phyloP scores from a whole-genome alignment of 2,888 invertebrate species.

The Cephus spinipes region DNA sequence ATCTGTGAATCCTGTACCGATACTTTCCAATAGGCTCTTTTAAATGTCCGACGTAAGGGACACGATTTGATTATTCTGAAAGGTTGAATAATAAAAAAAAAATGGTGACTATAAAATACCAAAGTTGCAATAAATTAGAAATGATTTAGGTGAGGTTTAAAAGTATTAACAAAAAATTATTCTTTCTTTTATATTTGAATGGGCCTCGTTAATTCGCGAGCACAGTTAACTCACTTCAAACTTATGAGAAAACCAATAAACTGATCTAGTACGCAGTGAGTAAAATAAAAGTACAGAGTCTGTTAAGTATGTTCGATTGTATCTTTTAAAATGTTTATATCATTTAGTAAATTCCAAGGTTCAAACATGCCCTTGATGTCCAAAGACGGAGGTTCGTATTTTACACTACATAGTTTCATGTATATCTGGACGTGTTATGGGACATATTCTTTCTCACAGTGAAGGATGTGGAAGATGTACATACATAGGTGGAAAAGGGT shows the following conservation, averaged over 20 bases:
- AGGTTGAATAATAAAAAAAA: not conserved
- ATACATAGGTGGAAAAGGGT: not conserved
- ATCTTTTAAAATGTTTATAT: not conserved
- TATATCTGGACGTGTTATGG: not conserved
- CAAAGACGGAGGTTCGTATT: too few species aligned
- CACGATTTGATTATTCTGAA: not conserved
- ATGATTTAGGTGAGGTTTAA: not conserved
- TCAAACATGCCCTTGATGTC: not conserved
- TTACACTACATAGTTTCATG: not conserved
- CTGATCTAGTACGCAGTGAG: not conserved
- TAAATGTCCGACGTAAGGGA: not conserved
- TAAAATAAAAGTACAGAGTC: not conserved
- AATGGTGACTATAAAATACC: too few species aligned
- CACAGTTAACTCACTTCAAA: not conserved
- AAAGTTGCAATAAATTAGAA: not conserved
- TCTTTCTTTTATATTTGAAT: not conserved
- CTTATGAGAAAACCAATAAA: not conserved
- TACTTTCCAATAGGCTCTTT: not conserved
- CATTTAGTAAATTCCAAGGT: not conserved
- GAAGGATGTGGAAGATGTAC: not conserved
- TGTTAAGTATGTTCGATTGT: not conserved
- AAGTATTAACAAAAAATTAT: not conserved
- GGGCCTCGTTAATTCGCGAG: not conserved
- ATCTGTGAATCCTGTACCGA: not conserved
- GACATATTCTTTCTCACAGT: not conserved